Percentiles rank a stretch among this genome's conserved stretches.
Conservation (phyloP, 2,888 invertebrate genomes). For the Tholera decimalis region DNA sequence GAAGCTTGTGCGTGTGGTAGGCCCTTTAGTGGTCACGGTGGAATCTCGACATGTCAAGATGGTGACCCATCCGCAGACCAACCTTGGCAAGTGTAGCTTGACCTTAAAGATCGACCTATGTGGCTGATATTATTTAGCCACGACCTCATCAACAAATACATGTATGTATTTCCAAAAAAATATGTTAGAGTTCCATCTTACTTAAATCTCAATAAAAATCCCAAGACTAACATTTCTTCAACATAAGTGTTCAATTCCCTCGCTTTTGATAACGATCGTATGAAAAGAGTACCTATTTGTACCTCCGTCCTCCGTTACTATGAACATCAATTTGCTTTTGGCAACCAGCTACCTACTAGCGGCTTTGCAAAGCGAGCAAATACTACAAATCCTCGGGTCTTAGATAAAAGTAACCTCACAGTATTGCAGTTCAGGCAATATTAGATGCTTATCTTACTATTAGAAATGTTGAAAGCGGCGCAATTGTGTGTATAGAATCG, state of each 20-base stretch:
- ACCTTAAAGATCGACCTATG: too few relatives aligned
- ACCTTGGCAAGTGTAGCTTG: too few relatives aligned
- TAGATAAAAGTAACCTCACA: conserved; percentile 64
- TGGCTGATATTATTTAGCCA: too few relatives aligned
- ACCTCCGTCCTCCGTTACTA: conserved; percentile 45
- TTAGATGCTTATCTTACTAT: conserved; percentile 62
- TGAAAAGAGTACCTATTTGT: conserved; percentile 58
- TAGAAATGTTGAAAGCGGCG: conserved; percentile 31
- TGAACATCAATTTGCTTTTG: conserved; percentile 70
- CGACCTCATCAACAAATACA: too few relatives aligned
- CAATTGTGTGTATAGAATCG: conserved; percentile 23
- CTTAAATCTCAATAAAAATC: neutral
- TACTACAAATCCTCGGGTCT: conserved; percentile 64
- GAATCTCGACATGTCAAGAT: too few relatives aligned
- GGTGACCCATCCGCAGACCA: too few relatives aligned
- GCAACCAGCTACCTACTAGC: conserved; percentile 60
- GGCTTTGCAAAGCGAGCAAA: conserved; percentile 61
- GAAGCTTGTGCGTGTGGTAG: too few relatives aligned
- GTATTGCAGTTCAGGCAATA: conserved; percentile 65
- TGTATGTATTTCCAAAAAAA: too few relatives aligned
- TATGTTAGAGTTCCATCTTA: too few relatives aligned
- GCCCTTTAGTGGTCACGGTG: too few relatives aligned
- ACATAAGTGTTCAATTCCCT: neutral
- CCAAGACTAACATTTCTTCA: conserved; percentile 15
- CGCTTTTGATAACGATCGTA: conserved; percentile 53